Conservation (phyloP, 2,888 invertebrate genomes). For the Chrysolina oricalcia region DNA sequence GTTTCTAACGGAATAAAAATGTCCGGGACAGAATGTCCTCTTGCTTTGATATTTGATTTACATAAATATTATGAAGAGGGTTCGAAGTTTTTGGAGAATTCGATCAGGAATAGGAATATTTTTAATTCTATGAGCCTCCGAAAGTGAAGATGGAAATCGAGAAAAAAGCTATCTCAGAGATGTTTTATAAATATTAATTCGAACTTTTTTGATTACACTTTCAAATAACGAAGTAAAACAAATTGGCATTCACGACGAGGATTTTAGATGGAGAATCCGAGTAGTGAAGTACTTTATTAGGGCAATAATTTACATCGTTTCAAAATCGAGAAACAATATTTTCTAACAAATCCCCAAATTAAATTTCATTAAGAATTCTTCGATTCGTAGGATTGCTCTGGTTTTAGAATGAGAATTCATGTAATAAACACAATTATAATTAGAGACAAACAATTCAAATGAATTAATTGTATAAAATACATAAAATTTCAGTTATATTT, state of each 20-base stretch:
- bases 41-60: constrained; percentile 46
- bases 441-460: too few species aligned
- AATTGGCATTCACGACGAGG: background rate
- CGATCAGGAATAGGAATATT: background rate
- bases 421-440: too few species aligned
- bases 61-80: constrained; percentile 36
- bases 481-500: too few species aligned
- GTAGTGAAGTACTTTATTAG: too few species aligned
- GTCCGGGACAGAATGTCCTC: constrained; percentile 31
- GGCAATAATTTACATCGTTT: too few species aligned
- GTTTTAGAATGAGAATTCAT: too few species aligned
- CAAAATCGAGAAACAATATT: too few species aligned
- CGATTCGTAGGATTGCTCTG: too few species aligned
- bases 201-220: background rate
- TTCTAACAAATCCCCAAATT: too few species aligned
- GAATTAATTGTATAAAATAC: too few species aligned
- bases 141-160: background rate
- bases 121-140: background rate
- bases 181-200: background rate
- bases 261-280: background rate
- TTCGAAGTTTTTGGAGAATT: background rate
- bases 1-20: constrained; percentile 34
- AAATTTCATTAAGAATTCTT: too few species aligned
- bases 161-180: background rate
- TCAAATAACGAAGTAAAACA: background rate